Evolutionary conservation across 1,140 invertebrate genomes (phyloP), one percentile per base, ranked within the genome.

Genomic region (Polypedilum pembai): DNA sequence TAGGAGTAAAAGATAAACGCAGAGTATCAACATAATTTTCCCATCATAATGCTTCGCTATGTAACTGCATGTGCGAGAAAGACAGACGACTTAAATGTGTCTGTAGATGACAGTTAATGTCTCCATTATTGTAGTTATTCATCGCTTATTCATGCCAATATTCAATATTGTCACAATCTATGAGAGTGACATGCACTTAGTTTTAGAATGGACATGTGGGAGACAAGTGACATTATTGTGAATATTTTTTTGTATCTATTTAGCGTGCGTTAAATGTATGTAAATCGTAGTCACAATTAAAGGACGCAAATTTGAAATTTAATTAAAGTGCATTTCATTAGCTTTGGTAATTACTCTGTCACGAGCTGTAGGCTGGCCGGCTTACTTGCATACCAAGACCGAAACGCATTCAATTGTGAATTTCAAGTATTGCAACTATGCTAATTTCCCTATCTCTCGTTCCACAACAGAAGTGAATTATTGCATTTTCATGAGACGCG

Each of bases 241-340:
- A 33, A 33, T 33, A 33, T 33, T 33, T n/a, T n/a, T n/a, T 33
- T 33, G 24, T 33, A 33, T 33, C 24, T 33, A 33, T 33, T 33
- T 33, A 56, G 12, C 45, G 65, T 21, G 10, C 17, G 65, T 69
- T 69, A 69, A 69, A 18, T 69, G 1, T 18, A 69, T 69, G 65
- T 18, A 69, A 69, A 69, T 69, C 18, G 3, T 69, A 69, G 8
- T 69, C 65, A 69, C 7, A 69, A 69, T 56, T 56, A 56, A 56
- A 56, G 45, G 45, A 56, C 45, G 45, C n/a, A 56, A 56, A 56
- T 56, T 56, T n/a, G 45, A 12, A n/a, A 15, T 56, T 12, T 56
- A 56, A 56, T 56, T 56, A 15, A 15, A 56, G n/a, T 56, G 45
- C 45, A 56, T n/a, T 56, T 56, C 45, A 56, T 15, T 56, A 56